Percentiles rank a stretch among this genome's conserved stretches.
These are phyloP conservation scores for Ichneumoninae sp. DNA, from an alignment of 2,888 invertebrate species.

Conservation along the genomic window DNA sequence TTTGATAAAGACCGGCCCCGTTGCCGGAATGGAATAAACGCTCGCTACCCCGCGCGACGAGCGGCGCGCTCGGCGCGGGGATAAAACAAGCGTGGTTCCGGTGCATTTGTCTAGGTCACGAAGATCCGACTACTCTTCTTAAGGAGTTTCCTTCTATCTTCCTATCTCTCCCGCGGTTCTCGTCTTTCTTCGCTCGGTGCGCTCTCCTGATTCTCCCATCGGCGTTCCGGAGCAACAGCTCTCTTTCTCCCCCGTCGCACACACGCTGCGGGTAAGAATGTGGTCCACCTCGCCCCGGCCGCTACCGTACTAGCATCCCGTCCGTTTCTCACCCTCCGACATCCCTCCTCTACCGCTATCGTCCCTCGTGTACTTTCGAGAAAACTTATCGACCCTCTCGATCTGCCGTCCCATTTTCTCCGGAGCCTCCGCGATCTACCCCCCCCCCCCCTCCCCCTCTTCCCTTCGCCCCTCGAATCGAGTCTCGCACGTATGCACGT, in stretches of 20 bases:
- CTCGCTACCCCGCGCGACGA: constrained; percentile 5
- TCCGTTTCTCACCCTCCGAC: constrained; percentile 49
- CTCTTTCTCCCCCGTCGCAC: constrained; percentile 21
- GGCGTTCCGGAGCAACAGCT: constrained; percentile 61
- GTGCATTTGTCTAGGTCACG: constrained; percentile 82
- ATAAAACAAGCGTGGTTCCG: constrained; percentile 64
- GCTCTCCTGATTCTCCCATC: constrained; percentile 54
- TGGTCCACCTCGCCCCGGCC: constrained; percentile 1
- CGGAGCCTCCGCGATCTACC: constrained; percentile 65
- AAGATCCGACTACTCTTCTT: constrained; percentile 80
- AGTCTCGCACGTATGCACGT: constrained; percentile 62
- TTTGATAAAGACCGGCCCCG: constrained; percentile 15
- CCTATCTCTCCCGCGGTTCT: constrained; percentile 74
- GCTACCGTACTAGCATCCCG: constrained; percentile 29
- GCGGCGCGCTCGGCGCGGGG: constrained; percentile 27
- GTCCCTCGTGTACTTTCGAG: constrained; percentile 52
- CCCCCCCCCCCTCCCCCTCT: constrained; percentile 3
- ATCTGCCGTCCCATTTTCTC: constrained; percentile 59
- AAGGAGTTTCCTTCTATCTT: constrained; percentile 80
- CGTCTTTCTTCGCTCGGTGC: constrained; percentile 23
- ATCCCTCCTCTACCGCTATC: constrained; percentile 10
- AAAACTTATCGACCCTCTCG: constrained; percentile 61
- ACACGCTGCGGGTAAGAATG: constrained; percentile 19
- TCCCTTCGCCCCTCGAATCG: constrained; percentile 54
- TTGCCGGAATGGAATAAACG: constrained; percentile 49